These are phyloP conservation scores for Aphrophora alni DNA, from an alignment of 2,888 invertebrate genomes.

Conservation along the genomic window DNA sequence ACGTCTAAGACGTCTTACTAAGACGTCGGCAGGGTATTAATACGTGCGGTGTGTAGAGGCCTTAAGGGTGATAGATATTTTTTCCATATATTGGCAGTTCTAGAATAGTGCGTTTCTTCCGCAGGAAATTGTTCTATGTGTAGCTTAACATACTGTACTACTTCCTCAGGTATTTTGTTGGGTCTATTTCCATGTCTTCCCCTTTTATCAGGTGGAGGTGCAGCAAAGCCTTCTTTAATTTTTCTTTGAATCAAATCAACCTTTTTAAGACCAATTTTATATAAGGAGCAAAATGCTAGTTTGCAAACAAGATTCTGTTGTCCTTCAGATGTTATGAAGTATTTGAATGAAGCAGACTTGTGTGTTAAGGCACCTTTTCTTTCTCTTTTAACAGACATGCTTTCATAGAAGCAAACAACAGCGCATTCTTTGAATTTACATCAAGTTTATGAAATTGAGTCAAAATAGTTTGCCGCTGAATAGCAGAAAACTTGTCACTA, in stretches of 20 bases:
- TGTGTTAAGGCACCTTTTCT: neutral
- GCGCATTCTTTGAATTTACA: conserved; percentile 1
- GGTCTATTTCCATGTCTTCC: neutral
- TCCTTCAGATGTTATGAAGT: neutral
- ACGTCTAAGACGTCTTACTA: too few relatives aligned
- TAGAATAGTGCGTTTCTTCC: neutral
- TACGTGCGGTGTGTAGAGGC: too few relatives aligned
- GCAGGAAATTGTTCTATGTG: conserved; percentile 18
- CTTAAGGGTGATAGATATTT: conserved; percentile 14
- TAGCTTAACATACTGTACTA: neutral
- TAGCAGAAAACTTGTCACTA: neutral
- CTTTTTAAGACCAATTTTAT: neutral
- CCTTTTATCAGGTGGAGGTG: conserved; percentile 9
- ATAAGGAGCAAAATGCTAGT: neutral
- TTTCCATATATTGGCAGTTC: neutral
- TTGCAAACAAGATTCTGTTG: neutral
- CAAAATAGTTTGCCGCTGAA: neutral
- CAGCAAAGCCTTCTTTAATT: neutral
- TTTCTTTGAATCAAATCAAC: neutral
- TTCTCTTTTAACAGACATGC: neutral
- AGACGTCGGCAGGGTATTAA: too few relatives aligned
- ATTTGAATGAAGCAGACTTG: neutral
- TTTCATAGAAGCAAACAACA: neutral
- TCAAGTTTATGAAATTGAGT: conserved; percentile 2
- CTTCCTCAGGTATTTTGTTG: neutral